Percentiles rank a stretch among this genome's conserved stretches.
These are phyloP conservation scores for Orchestes rusci DNA, from an alignment of 2,888 invertebrate species.

Conservation along the genomic window DNA sequence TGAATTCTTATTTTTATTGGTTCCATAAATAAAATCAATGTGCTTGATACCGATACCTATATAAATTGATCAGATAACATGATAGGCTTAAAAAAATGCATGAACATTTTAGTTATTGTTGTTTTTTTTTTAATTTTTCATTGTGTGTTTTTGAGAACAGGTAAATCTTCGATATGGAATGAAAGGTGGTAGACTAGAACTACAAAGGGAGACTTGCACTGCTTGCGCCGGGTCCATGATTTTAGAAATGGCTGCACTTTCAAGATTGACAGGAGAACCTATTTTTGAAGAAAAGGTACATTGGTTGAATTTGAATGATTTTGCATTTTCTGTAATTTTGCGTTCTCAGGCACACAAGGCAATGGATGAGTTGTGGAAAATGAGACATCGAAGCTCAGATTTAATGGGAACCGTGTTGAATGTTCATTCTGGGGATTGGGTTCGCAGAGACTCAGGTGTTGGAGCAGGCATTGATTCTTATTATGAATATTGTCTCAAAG, in stretches of 20 bases:
- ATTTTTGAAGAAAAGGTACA: constrained; percentile 77
- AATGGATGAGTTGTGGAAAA: constrained; percentile 95
- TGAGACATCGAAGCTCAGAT: constrained; percentile 83
- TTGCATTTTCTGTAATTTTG: too few species aligned
- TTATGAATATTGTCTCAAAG: constrained; percentile 96
- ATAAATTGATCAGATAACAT: too few species aligned
- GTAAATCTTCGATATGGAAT: constrained; percentile 78
- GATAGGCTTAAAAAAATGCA: too few species aligned
- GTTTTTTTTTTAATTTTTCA: constrained; percentile 5
- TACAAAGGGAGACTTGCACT: constrained; percentile 88
- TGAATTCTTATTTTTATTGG: too few species aligned
- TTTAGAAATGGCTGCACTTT: constrained; percentile 93
- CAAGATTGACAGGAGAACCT: constrained; percentile 84
- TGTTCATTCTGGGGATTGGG: constrained; percentile 96
- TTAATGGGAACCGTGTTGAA: constrained; percentile 96
- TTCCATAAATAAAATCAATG: too few species aligned
- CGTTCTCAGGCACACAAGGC: constrained; percentile 67
- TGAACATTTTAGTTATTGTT: constrained; percentile 1
- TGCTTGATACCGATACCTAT: too few species aligned
- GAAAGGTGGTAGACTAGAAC: constrained; percentile 63
- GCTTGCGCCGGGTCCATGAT: constrained; percentile 98
- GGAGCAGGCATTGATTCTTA: constrained; percentile 99
- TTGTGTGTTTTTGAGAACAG: too few species aligned
- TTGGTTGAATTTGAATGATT: too few species aligned
- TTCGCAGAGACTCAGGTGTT: constrained; percentile 91